Evolutionary conservation across 2,113 vertebrate genomes (phyloP).

Genomic region (Macquaria ambigua): DNA sequence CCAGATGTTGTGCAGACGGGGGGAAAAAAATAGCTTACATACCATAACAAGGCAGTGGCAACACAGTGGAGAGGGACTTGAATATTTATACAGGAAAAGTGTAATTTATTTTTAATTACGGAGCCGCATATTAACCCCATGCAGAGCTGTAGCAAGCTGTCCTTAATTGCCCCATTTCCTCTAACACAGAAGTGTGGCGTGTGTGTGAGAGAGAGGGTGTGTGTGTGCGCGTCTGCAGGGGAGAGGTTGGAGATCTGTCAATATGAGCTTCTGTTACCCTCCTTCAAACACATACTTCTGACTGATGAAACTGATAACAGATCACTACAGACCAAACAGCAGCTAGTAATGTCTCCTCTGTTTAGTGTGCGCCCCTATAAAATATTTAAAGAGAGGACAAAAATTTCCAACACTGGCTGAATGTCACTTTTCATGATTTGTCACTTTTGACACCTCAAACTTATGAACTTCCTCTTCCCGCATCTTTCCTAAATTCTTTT

Average conservation of each 20-base stretch:
- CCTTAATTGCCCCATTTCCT: conserved; percentile 89
- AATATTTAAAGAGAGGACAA: conserved; percentile 39
- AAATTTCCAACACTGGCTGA: conserved; percentile 15
- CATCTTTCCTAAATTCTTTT: conserved; percentile 18
- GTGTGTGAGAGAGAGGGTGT: conserved; percentile 8
- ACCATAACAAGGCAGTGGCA: conserved; percentile 79
- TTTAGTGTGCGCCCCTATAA: conserved; percentile 22
- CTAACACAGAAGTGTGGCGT: conserved; percentile 73
- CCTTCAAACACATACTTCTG: conserved; percentile 55
- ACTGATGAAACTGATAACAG: conserved; percentile 55
- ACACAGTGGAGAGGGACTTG: conserved; percentile 76
- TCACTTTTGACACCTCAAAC: conserved; percentile 38
- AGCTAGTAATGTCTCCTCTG: neutral
- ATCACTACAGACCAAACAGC: conserved; percentile 31
- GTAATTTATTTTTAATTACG: conserved; percentile 89
- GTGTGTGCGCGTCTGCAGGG: conserved; percentile 28
- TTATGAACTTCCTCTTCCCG: conserved; percentile 21
- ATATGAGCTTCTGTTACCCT: conserved; percentile 74
- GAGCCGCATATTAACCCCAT: conserved; percentile 87
- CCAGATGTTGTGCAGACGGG: conserved; percentile 82
- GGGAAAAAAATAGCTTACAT: conserved; percentile 75
- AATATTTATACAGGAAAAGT: conserved; percentile 86
- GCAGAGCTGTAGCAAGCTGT: conserved; percentile 86
- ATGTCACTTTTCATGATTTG: conserved; percentile 43
- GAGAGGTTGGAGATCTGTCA: conserved; percentile 76